phyloP scores from a whole-genome alignment of 2,888 invertebrate genomes.

The Ennomos erosarius region DNA sequence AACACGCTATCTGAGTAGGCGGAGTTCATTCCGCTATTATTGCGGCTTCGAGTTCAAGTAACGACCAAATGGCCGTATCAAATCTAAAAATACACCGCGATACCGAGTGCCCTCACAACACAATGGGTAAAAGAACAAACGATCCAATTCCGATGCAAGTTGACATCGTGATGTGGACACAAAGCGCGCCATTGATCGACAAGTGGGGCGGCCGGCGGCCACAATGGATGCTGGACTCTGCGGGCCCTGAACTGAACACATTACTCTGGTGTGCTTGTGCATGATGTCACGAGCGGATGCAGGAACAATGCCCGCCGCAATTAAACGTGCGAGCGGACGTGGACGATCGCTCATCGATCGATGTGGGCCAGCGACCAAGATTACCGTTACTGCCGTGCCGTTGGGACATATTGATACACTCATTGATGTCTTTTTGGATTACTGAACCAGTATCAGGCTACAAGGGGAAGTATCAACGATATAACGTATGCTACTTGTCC shows the following conservation, averaged over 20 bases:
- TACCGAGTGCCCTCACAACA: slow-evolving; percentile 20
- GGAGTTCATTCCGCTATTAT: neutral
- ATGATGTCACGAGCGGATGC: slow-evolving; percentile 70
- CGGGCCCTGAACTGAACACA: neutral
- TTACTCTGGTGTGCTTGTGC: slow-evolving; percentile 39
- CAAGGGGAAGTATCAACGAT: no score
- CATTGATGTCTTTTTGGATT: slow-evolving; percentile 6
- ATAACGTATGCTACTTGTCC: no score
- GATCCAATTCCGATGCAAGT: slow-evolving; percentile 44
- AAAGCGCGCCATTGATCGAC: slow-evolving; percentile 58
- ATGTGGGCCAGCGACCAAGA: slow-evolving; percentile 10
- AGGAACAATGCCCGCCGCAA: slow-evolving; percentile 66
- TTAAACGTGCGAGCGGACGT: slow-evolving; percentile 52
- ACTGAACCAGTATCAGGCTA: neutral
- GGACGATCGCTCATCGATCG: slow-evolving; percentile 27
- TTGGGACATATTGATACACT: neutral
- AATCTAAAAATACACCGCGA: slow-evolving; percentile 24
- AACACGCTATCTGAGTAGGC: no score
- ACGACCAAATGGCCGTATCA: slow-evolving; percentile 23
- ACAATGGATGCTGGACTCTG: slow-evolving; percentile 57
- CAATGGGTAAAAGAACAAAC: slow-evolving; percentile 41
- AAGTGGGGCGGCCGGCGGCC: slow-evolving; percentile 55
- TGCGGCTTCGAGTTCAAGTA: slow-evolving; percentile 12
- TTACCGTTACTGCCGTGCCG: slow-evolving; percentile 14
- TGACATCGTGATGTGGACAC: slow-evolving; percentile 52